Conservation (phyloP, 1,140 invertebrate species). For the Triops longicaudatus region DNA sequence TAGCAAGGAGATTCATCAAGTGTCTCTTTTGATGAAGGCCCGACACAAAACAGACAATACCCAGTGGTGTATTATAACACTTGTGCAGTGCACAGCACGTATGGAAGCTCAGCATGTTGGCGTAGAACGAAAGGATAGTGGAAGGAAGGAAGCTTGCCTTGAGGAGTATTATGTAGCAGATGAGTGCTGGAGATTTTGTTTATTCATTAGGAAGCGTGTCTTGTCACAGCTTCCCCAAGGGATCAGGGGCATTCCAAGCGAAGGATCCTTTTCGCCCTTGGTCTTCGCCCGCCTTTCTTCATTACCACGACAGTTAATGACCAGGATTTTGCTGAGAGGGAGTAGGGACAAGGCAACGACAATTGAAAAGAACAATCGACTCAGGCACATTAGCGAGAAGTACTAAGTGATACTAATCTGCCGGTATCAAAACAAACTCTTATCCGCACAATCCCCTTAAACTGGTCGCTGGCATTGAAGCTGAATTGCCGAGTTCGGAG, state of each 20-base stretch:
- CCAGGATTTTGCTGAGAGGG: background rate
- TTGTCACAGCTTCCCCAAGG: constrained; percentile 2
- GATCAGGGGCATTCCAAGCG: background rate
- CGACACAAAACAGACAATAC: background rate
- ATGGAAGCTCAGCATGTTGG: background rate
- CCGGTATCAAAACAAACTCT: background rate
- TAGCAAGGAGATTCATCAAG: background rate
- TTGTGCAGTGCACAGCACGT: background rate
- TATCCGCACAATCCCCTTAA: background rate
- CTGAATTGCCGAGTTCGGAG: background rate
- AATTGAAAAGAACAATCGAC: background rate
- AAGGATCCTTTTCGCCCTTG: background rate
- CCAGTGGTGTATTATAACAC: background rate
- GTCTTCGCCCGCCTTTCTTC: background rate
- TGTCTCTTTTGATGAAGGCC: background rate
- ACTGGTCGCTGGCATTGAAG: background rate
- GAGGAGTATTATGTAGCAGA: background rate
- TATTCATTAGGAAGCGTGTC: background rate
- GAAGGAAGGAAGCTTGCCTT: background rate
- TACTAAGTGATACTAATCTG: no score
- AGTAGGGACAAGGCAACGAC: background rate
- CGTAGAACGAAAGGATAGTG: background rate
- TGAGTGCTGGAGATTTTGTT: constrained; percentile 11
- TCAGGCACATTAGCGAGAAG: background rate
- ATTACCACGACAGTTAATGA: constrained; percentile 2